Evolutionary conservation across 2,113 vertebrate species (phyloP).

Genomic region (Edolisoma coerulescens): DNA sequence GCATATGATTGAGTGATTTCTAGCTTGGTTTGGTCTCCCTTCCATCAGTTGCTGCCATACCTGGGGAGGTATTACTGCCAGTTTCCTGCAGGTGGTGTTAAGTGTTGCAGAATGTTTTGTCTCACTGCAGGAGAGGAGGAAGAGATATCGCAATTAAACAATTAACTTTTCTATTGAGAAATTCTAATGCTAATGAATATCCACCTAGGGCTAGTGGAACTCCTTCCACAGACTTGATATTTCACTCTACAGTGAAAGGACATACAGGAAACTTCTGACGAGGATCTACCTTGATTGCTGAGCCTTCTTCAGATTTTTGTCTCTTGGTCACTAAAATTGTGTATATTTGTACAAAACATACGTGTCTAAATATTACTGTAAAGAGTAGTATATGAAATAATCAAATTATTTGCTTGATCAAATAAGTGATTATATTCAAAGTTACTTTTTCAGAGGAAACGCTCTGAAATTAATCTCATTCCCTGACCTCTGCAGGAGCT

Average conservation of each 20-base stretch:
- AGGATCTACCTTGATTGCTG: not conserved
- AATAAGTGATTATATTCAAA: not conserved
- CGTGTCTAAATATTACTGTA: not conserved
- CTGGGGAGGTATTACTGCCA: not conserved
- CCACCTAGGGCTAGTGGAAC: not conserved
- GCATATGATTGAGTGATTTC: not conserved
- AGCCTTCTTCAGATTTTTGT: not conserved
- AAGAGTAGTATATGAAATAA: not conserved
- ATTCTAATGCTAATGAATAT: not conserved
- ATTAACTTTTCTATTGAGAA: not conserved
- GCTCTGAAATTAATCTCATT: not conserved
- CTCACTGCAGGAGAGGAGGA: not conserved
- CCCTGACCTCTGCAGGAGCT: not conserved
- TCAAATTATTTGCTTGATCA: not conserved
- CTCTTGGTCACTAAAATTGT: not conserved
- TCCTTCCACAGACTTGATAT: not conserved
- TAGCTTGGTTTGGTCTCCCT: not conserved
- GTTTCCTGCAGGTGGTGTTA: slow-evolving; percentile 31
- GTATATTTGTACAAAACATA: not conserved
- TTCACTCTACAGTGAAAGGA: not conserved
- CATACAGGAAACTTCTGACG: not conserved
- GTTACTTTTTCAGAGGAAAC: not conserved
- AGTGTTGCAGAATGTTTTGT: not conserved
- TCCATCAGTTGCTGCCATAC: not conserved
- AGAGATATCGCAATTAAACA: not conserved